Evolutionary conservation across 2,797 vertebrate genomes (phyloP), one percentile per base, ranked within the genome.

Genomic region (Kryptopterus vitreolus): DNA sequence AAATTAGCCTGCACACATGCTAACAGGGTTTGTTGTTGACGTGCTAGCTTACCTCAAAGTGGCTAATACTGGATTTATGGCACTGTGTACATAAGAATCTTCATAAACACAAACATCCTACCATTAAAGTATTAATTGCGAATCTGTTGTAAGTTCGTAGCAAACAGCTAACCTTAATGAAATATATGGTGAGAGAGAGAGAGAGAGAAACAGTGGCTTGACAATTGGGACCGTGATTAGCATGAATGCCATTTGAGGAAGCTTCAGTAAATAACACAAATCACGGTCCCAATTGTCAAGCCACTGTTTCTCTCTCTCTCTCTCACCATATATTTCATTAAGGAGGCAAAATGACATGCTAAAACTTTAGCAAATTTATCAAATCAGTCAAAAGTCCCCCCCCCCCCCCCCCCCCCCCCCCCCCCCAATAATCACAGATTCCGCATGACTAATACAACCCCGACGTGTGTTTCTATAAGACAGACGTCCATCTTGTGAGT

Each of bases 311-410:
- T 26, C 15, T 10, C 6, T 46, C 55, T 59, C n/a, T 74, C 55
- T 43, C 33, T 43, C n/a, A n/a, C 53, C 24, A 74, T 46, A 59
- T 26, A 59, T 59, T 59, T 59, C 3, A 26, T 59, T 43, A 26
- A 20, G 16, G 35, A 74, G n/a, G 15, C n/a, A 20, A 15, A 3
- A 74, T 1, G 35, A 74, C 35, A 59, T 11, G 18, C 18, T 35
- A 46, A 74, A 57, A n/a, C 9, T 15, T 29, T 2, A 46, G 72
- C 55, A 26, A 29, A 62, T 76, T 62, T 33, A 62, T n/a, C 43
- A 89, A 86, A 75, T 78, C n/a, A 76, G 89, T 88, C 91, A 92
- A 43, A 43, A 6, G 6, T 7, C 10, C 7, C 38, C 38, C 38
- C 38, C 38, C 38, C 7, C 10, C 7, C 38, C 38, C 38, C 38